Base-by-base conservation (phyloP, 2,888 invertebrate species). In the Pilophorus perplexus region DNA sequence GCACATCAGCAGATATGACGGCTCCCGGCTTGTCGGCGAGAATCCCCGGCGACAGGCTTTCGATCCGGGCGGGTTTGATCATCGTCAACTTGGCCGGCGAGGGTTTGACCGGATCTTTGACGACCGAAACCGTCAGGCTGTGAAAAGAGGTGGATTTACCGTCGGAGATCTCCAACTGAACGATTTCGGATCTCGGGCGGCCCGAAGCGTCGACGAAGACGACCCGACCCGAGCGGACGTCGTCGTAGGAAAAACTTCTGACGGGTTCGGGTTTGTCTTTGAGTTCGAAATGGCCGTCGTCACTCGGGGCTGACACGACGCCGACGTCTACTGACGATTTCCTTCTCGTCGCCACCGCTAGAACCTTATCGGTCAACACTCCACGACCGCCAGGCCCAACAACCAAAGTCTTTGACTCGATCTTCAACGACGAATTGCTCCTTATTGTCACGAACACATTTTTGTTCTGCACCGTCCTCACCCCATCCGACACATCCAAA, bases 371-470 rank as follows among this genome's bases (percentile, higher is more conserved):
- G 18, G 33, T 59, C 10, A 68, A 22, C 12, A 38, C 23, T 0
- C 52, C 27, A 28, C 25, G 40, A 2, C 55, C 52, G 8, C 48
- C 37, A 20, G 68, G 50, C 6, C 6, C 12, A 6, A 68, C 50
- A 2, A 28, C 25, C 5, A 67, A 38, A 14, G n/a, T 57, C 18
- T 55, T 52, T 12, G 68, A 68, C n/a, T 55, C 38, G 12, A 67
- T 67, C 6, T 50, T 46, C 3, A 67, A 55, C 18, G 44, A 52
- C 3, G 22, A 20, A 16, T 68, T 64, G 6, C 23, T 22, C 18
- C 25, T 38, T n/a, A 68, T 67, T 10, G 68, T 68, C 2, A 68
- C 67, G 23, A 68, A 68, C 23, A 68, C 67, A 33, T 68, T 68
- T 27, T 68, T 67, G 25, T 68, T 67, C 25, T 22, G 27, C 2